Evolutionary conservation across 1,140 invertebrate species (phyloP).

Genomic region (Eriocheir sinensis): DNA sequence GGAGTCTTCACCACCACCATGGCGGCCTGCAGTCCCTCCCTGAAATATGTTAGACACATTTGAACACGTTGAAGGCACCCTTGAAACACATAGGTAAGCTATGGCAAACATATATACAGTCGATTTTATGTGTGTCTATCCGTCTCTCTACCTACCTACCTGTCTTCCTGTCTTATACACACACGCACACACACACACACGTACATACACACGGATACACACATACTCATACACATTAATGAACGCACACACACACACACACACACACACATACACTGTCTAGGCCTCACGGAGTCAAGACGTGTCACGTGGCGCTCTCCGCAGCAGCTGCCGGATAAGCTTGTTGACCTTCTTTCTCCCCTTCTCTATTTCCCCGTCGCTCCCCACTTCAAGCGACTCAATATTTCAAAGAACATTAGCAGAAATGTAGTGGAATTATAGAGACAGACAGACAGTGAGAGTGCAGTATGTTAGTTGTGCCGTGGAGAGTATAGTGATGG

Average conservation of each 20-base stretch:
- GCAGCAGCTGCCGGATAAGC: too few species aligned
- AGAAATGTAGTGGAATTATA: too few species aligned
- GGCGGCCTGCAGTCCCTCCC: constrained; percentile 60
- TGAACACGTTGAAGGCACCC: not conserved
- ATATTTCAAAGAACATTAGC: too few species aligned
- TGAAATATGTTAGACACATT: not conserved
- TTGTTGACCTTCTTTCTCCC: constrained; percentile 4
- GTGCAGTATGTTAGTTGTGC: too few species aligned
- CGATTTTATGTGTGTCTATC: not conserved
- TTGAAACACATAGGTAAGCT: not conserved
- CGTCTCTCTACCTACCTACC: too few species aligned
- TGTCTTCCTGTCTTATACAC: too few species aligned
- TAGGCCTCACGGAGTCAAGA: not conserved
- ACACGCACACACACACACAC: too few species aligned
- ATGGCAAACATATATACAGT: not conserved
- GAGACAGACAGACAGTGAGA: too few species aligned
- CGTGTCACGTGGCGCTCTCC: too few species aligned
- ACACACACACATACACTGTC: not conserved
- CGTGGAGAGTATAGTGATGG: too few species aligned
- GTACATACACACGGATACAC: too few species aligned
- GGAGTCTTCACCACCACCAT: constrained; percentile 59
- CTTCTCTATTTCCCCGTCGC: not conserved
- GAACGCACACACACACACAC: not conserved
- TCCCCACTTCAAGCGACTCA: not conserved
- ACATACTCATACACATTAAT: too few species aligned